Conservation (phyloP, 2,797 vertebrate genomes). For the Denticeps clupeoides region DNA sequence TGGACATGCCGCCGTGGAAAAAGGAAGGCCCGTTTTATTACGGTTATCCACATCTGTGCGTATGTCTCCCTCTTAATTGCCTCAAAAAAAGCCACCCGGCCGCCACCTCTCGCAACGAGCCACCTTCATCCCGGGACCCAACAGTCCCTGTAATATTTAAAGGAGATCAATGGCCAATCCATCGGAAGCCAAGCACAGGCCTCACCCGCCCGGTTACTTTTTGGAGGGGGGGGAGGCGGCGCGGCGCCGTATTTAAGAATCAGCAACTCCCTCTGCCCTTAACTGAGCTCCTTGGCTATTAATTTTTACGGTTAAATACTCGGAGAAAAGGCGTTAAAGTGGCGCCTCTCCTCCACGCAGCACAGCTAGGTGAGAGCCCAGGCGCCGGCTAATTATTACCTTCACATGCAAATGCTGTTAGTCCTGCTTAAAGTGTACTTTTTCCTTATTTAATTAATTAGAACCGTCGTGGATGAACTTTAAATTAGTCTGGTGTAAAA, state of each 20-base stretch:
- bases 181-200: conserved; percentile 7
- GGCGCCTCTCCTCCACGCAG: conserved; percentile 29
- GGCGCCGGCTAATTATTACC: conserved; percentile 45
- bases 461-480: conserved; percentile 76
- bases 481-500: conserved; percentile 92
- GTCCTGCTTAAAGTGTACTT: conserved; percentile 57
- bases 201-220: neutral
- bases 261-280: conserved; percentile 37
- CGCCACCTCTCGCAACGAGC: too few relatives aligned
- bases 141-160: conserved; percentile 16
- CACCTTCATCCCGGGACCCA: neutral
- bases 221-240: conserved; percentile 24
- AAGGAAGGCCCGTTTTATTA: too few relatives aligned
- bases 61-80: too few relatives aligned
- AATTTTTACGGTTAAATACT: conserved; percentile 65
- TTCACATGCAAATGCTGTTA: conserved; percentile 52
- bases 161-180: conserved; percentile 22
- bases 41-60: too few relatives aligned
- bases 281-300: conserved; percentile 62
- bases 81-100: too few relatives aligned
- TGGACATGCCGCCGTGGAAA: too few relatives aligned
- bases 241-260: conserved; percentile 37
- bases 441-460: conserved; percentile 70
- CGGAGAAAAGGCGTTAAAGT: conserved; percentile 52
- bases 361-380: conserved; percentile 30